Base-by-base conservation (phyloP, 1,140 invertebrate genomes). In the Apis mellifera region DNA sequence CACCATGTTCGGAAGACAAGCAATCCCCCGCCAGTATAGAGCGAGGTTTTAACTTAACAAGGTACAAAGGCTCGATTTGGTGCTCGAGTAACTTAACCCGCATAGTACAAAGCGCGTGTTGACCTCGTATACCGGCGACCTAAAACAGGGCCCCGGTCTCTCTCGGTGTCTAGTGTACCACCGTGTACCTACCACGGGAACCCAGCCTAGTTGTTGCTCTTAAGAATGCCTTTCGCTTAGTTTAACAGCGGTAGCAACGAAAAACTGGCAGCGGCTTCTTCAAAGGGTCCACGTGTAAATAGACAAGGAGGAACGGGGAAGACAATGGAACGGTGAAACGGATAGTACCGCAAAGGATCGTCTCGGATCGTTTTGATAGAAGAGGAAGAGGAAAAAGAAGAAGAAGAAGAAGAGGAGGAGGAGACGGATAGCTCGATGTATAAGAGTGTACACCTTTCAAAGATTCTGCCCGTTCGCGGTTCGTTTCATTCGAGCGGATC, bases 141-240 rank as follows among this genome's bases (percentile, higher is more conserved):
- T 88, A 78, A 88, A 88, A 88, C 84, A 85, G 83, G 87, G 82
- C 32, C 70, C 71, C 64, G 65, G 83, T 83, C 84, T 75, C 60
- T 54, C 57, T 59, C 19, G 48, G 84, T 88, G 85, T 86, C 87
- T 83, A 59, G 84, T 84, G 80, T 83, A 78, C 80, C 83, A 82
- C 68, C 88, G 74, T 88, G 84, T 86, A 87, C 79, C 86, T 86
- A 88, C 71, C 83, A 83, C 86, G 83, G 78, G 86, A 87, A 83
- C 72, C 82, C 74, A 84, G 52, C 83, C 86, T 81, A 80, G 72
- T 77, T 69, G 84, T 70, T 82, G 84, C 85, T 84, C 70, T 50
- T 82, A 86, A 85, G 86, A 80, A 88, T 90, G 84, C 90, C 89
- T 91, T 89, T 92, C 91, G 92, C 88, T 90, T 92, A 93, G 92